These are phyloP conservation scores for Ciconia stormi DNA, from an alignment of 2,113 vertebrate species.

Conservation along the genomic window DNA sequence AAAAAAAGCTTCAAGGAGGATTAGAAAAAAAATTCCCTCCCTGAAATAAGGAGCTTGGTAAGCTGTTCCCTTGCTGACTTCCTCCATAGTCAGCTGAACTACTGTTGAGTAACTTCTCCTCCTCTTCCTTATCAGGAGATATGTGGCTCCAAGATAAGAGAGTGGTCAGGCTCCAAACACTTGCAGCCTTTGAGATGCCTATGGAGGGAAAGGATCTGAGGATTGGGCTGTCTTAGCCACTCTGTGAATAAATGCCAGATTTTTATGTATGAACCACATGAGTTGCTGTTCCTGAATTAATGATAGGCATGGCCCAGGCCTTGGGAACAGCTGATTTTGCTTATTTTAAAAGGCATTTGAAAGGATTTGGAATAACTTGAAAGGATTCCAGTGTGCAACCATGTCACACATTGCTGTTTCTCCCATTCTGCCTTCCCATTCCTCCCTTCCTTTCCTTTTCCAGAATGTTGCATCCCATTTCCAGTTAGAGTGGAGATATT, in stretches of 20 bases:
- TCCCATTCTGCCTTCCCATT: not conserved
- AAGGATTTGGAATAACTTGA: not conserved
- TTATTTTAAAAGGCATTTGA: not conserved
- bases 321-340: not conserved
- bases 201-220: not conserved
- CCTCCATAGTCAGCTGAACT: not conserved
- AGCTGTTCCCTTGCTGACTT: slow-evolving; percentile 1
- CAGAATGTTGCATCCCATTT: not conserved
- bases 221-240: not conserved
- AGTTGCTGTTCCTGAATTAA: not conserved
- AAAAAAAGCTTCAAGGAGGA: not conserved
- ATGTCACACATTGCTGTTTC: not conserved
- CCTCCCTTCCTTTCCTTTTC: not conserved
- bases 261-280: not conserved
- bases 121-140: slow-evolving; percentile 9
- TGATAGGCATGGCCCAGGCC: not conserved
- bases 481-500: not conserved
- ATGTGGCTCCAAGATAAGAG: not conserved
- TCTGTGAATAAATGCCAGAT: not conserved
- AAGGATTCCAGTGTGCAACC: not conserved
- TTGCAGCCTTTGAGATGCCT: not conserved
- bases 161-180: not conserved
- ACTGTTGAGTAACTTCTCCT: not conserved
- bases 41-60: not conserved
- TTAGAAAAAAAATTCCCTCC: not conserved